phyloP scores from a whole-genome alignment of 2,888 invertebrate species.

The Augochlorella aurata region DNA sequence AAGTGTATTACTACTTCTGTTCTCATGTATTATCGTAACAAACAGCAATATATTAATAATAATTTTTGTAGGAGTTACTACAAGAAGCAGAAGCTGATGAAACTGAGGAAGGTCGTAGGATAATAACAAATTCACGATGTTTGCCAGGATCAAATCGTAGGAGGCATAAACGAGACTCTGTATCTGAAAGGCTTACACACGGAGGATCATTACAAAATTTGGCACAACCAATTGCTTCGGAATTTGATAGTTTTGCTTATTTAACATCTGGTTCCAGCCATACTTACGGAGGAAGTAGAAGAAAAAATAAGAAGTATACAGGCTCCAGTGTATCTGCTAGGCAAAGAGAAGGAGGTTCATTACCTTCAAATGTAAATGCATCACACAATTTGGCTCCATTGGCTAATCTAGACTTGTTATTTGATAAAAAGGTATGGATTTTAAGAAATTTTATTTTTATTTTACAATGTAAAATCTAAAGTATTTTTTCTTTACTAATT shows the following conservation, averaged over 20 bases:
- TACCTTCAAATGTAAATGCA: slow-evolving; percentile 85
- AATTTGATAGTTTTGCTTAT: slow-evolving; percentile 79
- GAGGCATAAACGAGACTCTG: slow-evolving; percentile 81
- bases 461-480: background rate
- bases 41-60: background rate
- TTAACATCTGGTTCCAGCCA: slow-evolving; percentile 76
- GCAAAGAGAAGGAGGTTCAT: slow-evolving; percentile 87
- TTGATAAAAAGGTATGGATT: slow-evolving; percentile 78
- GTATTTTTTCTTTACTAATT: background rate
- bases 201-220: slow-evolving; percentile 85
- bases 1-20: slow-evolving; percentile 35
- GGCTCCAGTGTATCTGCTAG: slow-evolving; percentile 81
- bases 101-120: slow-evolving; percentile 82
- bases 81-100: slow-evolving; percentile 91
- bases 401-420: slow-evolving; percentile 77
- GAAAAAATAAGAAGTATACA: slow-evolving; percentile 77
- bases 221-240: slow-evolving; percentile 82
- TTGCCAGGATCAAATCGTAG: slow-evolving; percentile 80
- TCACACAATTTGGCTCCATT: slow-evolving; percentile 79
- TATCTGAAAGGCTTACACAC: slow-evolving; percentile 83
- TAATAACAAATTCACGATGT: slow-evolving; percentile 78
- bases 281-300: slow-evolving; percentile 76
- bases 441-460: slow-evolving; percentile 7
- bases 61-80: slow-evolving; percentile 85
- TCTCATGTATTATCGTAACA: background rate